Conservation (phyloP, 2,888 invertebrate species). For the Boloria selene region DNA sequence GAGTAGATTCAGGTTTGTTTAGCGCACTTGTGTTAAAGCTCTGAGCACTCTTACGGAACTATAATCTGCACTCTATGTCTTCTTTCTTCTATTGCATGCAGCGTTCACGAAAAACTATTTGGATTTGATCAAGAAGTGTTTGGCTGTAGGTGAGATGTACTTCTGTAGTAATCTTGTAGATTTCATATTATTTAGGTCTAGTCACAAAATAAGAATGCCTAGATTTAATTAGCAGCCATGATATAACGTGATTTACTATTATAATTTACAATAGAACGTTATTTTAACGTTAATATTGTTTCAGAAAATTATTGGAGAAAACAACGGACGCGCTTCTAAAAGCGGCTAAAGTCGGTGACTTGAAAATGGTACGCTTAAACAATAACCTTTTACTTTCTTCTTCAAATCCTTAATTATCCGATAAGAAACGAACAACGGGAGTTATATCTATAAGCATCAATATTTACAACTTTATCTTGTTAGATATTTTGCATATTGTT, state of each 20-base stretch:
- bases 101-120: constrained; percentile 91
- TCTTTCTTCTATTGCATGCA: constrained; percentile 86
- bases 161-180: constrained; percentile 40
- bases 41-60: constrained; percentile 47
- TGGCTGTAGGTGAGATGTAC: constrained; percentile 84
- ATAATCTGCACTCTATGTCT: constrained; percentile 76
- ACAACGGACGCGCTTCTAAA: constrained; percentile 91
- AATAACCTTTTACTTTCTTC: constrained; percentile 11
- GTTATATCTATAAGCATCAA: background rate
- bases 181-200: constrained; percentile 7
- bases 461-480: background rate
- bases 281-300: constrained; percentile 57
- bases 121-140: constrained; percentile 90
- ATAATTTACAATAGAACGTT: constrained; percentile 10
- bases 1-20: constrained; percentile 12
- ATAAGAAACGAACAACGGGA: background rate
- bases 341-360: constrained; percentile 92
- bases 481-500: background rate
- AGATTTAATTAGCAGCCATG: background rate
- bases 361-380: constrained; percentile 84
- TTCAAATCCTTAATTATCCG: constrained; percentile 21
- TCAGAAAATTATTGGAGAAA: constrained; percentile 90
- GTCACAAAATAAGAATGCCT: background rate
- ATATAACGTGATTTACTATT: constrained; percentile 6
- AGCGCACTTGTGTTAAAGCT: constrained; percentile 42